These are phyloP conservation scores for Toxotes jaculatrix DNA, from an alignment of 2,113 vertebrate species.

Conservation along the genomic window DNA sequence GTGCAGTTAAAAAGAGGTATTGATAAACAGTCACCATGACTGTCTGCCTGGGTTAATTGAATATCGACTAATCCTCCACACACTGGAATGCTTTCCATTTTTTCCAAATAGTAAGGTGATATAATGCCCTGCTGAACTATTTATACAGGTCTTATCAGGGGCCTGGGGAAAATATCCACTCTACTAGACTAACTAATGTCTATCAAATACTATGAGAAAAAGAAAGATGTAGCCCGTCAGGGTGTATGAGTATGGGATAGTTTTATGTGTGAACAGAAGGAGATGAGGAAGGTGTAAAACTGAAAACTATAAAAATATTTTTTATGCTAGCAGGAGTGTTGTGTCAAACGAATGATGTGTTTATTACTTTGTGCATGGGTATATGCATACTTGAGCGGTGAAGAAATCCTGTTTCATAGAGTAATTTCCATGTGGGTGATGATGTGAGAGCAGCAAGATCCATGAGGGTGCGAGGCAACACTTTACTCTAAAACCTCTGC, in stretches of 20 bases:
- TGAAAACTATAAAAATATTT: background rate
- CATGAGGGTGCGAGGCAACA: background rate
- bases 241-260: background rate
- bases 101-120: slow-evolving; percentile 66
- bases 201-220: slow-evolving; percentile 24
- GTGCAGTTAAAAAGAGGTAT: slow-evolving; percentile 78
- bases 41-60: slow-evolving; percentile 80
- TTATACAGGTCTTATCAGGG: slow-evolving; percentile 67
- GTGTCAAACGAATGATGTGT: background rate
- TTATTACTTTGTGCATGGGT: background rate
- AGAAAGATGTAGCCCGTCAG: background rate
- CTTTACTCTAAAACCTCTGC: slow-evolving; percentile 23
- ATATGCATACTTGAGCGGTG: background rate
- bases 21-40: slow-evolving; percentile 78
- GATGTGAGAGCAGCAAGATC: slow-evolving; percentile 22
- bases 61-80: slow-evolving; percentile 80
- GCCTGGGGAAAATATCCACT: slow-evolving; percentile 54
- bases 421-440: slow-evolving; percentile 14
- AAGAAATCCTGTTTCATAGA: slow-evolving; percentile 18
- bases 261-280: background rate
- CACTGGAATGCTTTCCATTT: slow-evolving; percentile 67
- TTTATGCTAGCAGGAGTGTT: background rate
- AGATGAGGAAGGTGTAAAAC: background rate
- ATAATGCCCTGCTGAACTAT: slow-evolving; percentile 59
- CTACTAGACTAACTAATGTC: slow-evolving; percentile 35